Conservation (phyloP, 2,113 vertebrate species). For the Mustela lutreola region DNA sequence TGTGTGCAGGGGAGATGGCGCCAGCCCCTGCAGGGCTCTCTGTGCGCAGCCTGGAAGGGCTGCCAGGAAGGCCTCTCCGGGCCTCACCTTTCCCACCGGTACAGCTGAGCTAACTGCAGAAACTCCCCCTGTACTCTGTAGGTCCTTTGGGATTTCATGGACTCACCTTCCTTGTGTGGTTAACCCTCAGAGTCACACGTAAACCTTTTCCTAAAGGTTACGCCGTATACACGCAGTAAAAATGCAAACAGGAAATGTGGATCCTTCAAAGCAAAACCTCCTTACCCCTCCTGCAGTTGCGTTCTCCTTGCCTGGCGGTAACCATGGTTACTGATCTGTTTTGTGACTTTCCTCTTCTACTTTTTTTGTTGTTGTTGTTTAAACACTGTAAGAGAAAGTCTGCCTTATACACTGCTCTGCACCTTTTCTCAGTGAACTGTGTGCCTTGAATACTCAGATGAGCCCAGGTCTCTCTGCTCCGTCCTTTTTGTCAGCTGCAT, state of each 20-base stretch:
- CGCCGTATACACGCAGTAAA: background rate
- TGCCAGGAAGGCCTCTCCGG: no score
- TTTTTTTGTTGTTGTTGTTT: background rate
- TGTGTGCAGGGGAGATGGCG: constrained; percentile 74
- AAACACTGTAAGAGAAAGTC: background rate
- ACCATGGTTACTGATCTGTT: constrained; percentile 70
- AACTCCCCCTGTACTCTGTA: background rate
- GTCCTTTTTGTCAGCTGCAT: background rate
- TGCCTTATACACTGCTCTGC: background rate
- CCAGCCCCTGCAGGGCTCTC: background rate
- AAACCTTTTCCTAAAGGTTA: background rate
- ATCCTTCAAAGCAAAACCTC: constrained; percentile 52
- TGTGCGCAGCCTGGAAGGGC: background rate
- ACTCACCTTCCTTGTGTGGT: background rate
- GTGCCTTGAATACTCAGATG: background rate
- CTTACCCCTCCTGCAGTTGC: background rate
- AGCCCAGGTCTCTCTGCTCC: background rate
- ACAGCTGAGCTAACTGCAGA: no score
- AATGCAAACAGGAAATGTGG: background rate
- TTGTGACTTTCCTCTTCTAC: constrained; percentile 47
- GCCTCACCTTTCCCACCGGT: background rate
- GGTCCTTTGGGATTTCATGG: background rate
- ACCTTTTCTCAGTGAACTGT: background rate
- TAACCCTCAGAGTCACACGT: background rate
- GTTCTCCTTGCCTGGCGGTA: constrained; percentile 41